Conservation (phyloP, 2,797 vertebrate species). For the Apogon talboti region DNA sequence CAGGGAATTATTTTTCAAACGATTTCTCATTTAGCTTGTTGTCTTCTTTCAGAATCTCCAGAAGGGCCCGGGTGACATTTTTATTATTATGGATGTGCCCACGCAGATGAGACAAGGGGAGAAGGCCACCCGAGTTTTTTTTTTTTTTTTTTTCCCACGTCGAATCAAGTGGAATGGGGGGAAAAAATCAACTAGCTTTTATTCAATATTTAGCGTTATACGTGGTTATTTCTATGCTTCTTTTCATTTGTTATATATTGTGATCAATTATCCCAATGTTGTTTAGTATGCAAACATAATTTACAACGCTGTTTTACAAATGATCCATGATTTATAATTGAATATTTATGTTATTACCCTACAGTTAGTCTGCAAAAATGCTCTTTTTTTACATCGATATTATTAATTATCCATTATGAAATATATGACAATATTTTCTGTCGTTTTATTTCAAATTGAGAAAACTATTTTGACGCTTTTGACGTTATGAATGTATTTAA, state of each 20-base stretch:
- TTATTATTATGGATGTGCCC: constrained; percentile 81
- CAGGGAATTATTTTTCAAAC: constrained; percentile 69
- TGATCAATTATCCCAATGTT: constrained; percentile 4
- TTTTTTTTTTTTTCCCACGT: constrained; percentile 47
- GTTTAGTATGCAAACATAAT: not conserved
- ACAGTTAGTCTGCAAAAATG: not conserved
- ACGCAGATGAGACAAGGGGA: constrained; percentile 68
- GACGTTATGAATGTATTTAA: constrained; percentile 11
- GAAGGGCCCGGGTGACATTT: constrained; percentile 71
- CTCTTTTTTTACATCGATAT: not conserved
- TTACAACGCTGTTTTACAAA: not conserved
- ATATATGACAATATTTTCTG: not conserved
- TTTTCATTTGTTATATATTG: not conserved
- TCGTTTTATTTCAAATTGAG: constrained; percentile 3
- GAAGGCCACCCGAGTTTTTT: constrained; percentile 67
- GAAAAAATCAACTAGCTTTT: constrained; percentile 34
- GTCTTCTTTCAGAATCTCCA: constrained; percentile 75
- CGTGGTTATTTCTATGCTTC: constrained; percentile 1
- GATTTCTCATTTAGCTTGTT: constrained; percentile 76
- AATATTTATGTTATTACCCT: not conserved
- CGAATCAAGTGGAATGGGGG: constrained; percentile 28
- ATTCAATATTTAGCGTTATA: constrained; percentile 25
- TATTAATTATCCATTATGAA: not conserved
- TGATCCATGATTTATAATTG: not conserved
- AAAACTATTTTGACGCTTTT: constrained; percentile 10